Evolutionary conservation across 2,888 invertebrate genomes (phyloP), one percentile per base, ranked within the genome.

Genomic region (Nasonia oneida): DNA sequence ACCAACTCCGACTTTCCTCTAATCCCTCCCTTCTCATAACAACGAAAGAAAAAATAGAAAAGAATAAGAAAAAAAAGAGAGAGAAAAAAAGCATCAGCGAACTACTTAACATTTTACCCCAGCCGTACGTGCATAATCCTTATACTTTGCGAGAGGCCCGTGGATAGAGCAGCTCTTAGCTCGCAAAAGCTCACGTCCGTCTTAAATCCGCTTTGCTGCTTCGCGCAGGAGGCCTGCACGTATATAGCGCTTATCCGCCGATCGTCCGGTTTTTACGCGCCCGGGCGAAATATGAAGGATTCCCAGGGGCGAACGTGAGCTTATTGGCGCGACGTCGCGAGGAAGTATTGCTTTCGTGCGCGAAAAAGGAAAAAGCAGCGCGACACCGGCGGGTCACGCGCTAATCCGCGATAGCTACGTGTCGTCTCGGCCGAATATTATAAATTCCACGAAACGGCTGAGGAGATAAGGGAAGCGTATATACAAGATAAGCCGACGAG

Each of bases 401-500:
- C 76, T 57, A 39, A 74, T 74, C 42, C 42, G 14, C 42, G 73
- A 77, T 73, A 73, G 73, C 42, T 73, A 73, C 73, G 73, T 73
- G 73, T 73, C 47, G 73, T 23, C 33, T 67, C 71, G 14, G 23
- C 23, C 83, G 83, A 76, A 83, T 78, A 83, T 83, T 83, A 61
- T 83, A 83, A 77, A 78, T 83, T 83, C 33, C n/a, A 37, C 77
- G 74, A 81, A 75, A 64, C 82, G 76, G 82, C 76, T 10, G 18
- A 47, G 29, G 37, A 10, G 37, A n/a, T 15, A 37, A 39, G 39
- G 73, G 15, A 23, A 61, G 2, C 57, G 57, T 61, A 61, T 47
- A 37, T 47, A 37, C 14, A 29, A 50, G 81, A 61, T 57, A 61
- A 81, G 81, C 39, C 12, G 33, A 15, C 23, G 71, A 57, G 57